Conservation (phyloP, 2,797 vertebrate genomes). For the Eurystomus glaucurus region DNA sequence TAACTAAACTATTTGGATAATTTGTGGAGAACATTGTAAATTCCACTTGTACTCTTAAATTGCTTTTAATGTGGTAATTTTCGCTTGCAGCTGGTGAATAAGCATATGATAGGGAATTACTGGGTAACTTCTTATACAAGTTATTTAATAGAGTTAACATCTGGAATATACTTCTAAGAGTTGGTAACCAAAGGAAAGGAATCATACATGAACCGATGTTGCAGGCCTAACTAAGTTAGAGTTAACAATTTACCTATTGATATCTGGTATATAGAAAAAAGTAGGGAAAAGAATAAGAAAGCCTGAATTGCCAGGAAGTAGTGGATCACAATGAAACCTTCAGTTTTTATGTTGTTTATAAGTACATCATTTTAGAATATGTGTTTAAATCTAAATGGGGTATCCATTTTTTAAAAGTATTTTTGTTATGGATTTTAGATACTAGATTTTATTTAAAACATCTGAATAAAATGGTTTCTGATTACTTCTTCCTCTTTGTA, state of each 20-base stretch:
- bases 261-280: not conserved
- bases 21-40: not conserved
- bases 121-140: not conserved
- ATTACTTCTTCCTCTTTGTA: slow-evolving; percentile 56
- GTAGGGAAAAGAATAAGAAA: not conserved
- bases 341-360: not conserved
- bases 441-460: not conserved
- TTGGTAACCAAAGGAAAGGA: not conserved
- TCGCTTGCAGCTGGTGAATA: not conserved
- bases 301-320: not conserved
- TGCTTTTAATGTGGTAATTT: not conserved
- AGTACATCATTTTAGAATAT: not conserved
- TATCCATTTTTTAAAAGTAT: not conserved
- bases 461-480: not conserved
- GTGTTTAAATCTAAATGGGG: not conserved
- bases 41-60: not conserved
- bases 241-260: not conserved
- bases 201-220: not conserved
- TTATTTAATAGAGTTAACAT: not conserved
- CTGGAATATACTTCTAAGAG: not conserved
- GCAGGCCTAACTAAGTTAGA: not conserved
- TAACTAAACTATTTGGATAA: not conserved
- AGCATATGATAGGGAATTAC: not conserved
- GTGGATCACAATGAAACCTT: not conserved
- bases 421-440: not conserved